Percentiles rank a stretch among this genome's conserved stretches.
phyloP scores from a whole-genome alignment of 1,140 invertebrate genomes.

The Drosophila aff. region DNA sequence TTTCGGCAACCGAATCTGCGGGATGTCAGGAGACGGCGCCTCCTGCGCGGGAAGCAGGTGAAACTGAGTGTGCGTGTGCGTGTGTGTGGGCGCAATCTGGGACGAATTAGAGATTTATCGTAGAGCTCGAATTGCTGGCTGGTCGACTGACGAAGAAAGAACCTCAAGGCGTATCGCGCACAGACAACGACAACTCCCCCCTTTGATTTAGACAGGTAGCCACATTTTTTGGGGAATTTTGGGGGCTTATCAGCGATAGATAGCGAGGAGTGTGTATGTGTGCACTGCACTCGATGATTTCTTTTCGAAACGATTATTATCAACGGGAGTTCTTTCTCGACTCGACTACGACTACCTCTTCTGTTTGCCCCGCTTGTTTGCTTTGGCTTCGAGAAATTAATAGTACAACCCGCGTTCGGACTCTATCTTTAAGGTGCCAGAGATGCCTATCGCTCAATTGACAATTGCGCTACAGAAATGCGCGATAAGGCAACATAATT shows the following conservation, averaged over 20 bases:
- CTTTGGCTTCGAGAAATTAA: conserved; percentile 55
- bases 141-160: conserved; percentile 2
- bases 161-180: conserved; percentile 20
- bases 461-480: conserved; percentile 75
- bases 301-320: conserved; percentile 49
- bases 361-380: conserved; percentile 51
- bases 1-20: conserved; percentile 28
- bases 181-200: conserved; percentile 35
- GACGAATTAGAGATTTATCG: conserved; percentile 40
- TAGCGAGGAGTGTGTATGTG: conserved; percentile 28
- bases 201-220: conserved; percentile 62
- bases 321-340: conserved; percentile 32
- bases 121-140: conserved; percentile 24
- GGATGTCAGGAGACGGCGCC: conserved; percentile 40
- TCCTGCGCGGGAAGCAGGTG: conserved; percentile 21
- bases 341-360: conserved; percentile 22
- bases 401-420: conserved; percentile 33
- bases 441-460: conserved; percentile 76
- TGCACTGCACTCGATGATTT: conserved; percentile 60
- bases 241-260: conserved; percentile 54
- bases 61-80: not conserved
- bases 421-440: conserved; percentile 50
- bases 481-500: conserved; percentile 74
- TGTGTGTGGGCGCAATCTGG: conserved; percentile 47
- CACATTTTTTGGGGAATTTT: conserved; percentile 44